Base-by-base conservation (phyloP, 2,888 invertebrate genomes). In the Endotricha flammealis region DNA sequence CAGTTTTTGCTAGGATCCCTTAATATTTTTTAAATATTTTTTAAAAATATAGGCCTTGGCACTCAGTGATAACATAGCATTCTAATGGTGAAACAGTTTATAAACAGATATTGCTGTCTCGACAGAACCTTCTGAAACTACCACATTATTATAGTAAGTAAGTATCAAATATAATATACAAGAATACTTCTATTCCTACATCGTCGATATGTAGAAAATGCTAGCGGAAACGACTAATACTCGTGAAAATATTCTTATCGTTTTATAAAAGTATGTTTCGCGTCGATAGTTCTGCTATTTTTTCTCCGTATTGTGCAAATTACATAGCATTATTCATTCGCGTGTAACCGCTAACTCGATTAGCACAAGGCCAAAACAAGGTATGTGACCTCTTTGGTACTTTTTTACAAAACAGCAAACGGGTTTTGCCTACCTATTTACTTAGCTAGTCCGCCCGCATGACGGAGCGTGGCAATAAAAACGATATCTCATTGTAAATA, bases 321-420 rank as follows among this genome's bases (percentile, higher is more conserved):
- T 74, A 68, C 61, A 54, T 53, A 63, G 62, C 65, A 69, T 73
- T 68, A 69, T 62, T 63, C 64, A 71, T 72, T 81, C 63, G 58
- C 71, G 61, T 70, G 69, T 70, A 71, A 62, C 62, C 65, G 75
- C 74, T 79, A 82, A 81, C 65, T 73, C 66, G 73, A 76, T 82
- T 81, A 80, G 65, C 75, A 64, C 74, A 77, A 83, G 78, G 81
- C 75, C 75, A 76, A 66, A 71, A 74, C 63, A 53, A 71, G 75
- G 78, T 76, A 77, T 69, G 73, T 67, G 82, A 82, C 83, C 83
- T 81, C 78, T 71, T 78, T 78, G 70, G 64, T 68, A 62, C 64
- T 74, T 72, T 74, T 68, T 60, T 40, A 45, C 40, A 55, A 50
- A 64, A 67, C 66, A 41, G 50, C 50, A 51, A 69, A 71, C 70